phyloP scores from a whole-genome alignment of 2,888 invertebrate genomes.

The Lasioglossum pauxillum region DNA sequence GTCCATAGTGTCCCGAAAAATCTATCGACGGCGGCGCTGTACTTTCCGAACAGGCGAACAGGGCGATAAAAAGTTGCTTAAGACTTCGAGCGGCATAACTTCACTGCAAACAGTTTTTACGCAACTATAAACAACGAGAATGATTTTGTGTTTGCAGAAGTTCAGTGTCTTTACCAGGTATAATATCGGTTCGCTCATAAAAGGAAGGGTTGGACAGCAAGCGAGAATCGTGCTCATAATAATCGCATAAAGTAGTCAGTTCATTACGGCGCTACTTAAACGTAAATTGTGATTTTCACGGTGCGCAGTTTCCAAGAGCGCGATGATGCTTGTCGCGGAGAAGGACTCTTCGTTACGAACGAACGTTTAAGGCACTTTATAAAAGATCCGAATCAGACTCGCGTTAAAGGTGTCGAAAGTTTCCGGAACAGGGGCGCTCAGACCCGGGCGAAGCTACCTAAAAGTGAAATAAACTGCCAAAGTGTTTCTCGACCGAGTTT shows the following conservation, averaged over 20 bases:
- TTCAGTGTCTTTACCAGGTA: neutral
- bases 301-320: neutral
- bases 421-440: neutral
- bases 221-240: slow-evolving; percentile 1
- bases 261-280: neutral
- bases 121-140: slow-evolving; percentile 1
- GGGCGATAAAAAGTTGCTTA: neutral
- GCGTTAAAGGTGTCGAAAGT: slow-evolving; percentile 1
- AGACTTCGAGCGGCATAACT: neutral
- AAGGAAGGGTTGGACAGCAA: neutral
- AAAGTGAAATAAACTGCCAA: neutral
- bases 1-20: neutral
- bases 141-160: neutral
- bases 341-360: neutral
- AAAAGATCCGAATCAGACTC: neutral
- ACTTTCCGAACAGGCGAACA: neutral
- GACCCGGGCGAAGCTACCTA: neutral
- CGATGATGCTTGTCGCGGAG: neutral
- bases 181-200: too few relatives aligned
- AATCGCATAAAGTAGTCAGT: slow-evolving; percentile 6
- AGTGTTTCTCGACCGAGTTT: neutral
- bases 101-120: neutral
- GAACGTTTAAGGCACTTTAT: neutral
- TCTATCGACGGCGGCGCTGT: neutral
- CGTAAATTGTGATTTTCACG: slow-evolving; percentile 2